Evolutionary conservation across 2,113 vertebrate species (phyloP).

Genomic region (Pteropus alecto): DNA sequence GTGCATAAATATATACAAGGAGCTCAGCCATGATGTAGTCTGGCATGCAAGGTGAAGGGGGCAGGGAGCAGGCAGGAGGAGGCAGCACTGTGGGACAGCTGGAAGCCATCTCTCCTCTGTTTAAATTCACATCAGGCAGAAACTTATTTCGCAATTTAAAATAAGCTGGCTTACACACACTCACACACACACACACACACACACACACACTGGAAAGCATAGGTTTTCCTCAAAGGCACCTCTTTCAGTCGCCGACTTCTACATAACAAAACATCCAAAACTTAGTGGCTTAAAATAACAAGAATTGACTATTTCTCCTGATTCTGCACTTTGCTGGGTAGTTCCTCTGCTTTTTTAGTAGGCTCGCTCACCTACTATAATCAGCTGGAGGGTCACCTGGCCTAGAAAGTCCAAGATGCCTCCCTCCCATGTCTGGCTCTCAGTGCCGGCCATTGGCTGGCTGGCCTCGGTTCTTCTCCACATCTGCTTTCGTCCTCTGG

Average conservation of each 20-base stretch:
- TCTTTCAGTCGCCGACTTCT: neutral
- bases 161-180: neutral
- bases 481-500: neutral
- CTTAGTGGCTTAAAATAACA: neutral
- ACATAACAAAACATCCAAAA: neutral
- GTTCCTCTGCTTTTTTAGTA: neutral
- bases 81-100: neutral
- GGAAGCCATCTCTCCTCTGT: neutral
- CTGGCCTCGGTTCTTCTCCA: neutral
- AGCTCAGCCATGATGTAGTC: neutral
- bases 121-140: neutral
- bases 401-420: too few relatives aligned
- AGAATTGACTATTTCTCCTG: neutral
- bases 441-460: neutral
- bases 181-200: neutral
- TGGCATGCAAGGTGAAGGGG: accelerated
- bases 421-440: neutral
- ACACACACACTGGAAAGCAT: neutral
- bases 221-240: neutral
- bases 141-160: neutral
- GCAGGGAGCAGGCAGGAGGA: neutral
- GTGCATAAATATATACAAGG: neutral
- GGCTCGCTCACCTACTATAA: neutral
- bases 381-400: neutral
- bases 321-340: neutral